Evolutionary conservation across 2,113 vertebrate species (phyloP), one percentile per base, ranked within the genome.

Genomic region (Lasiurus cinereus): DNA sequence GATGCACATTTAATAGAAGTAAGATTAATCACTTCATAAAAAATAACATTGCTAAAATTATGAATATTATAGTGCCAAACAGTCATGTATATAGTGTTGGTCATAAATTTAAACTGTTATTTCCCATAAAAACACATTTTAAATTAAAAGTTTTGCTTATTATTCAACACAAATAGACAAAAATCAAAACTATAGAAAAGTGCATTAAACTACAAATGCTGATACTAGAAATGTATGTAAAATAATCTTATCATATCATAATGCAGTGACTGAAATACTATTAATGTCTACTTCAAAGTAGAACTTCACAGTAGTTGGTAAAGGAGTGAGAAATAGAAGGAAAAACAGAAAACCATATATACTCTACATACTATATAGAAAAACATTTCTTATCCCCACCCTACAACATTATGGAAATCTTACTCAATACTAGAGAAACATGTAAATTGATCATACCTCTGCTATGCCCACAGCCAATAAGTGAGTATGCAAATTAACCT

Each of bases 11-110:
- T 33, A 96, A 33, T 5, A 72, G 43, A 86, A 96, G 62, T 4
- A 33, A 84, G 4, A 14, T 4, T 91, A 88, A 76, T 0, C 0
- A 88, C 29, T 74, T 79, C 5, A 92, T 31, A 93, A 76, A 76
- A 46, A 33, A 69, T 92, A 83, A 67, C 69, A 72, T 66, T 90
- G 83, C 0, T 90, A 36, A 87, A 73, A 29, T 93, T 96, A 94
- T 78, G 0, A 97, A 62, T 83, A 88, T 67, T 4, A 0, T 80
- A 86, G 8, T 43, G 43, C 15, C 79, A 18, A 72, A 64, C 54
- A 31, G 12, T 85, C 15, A 54, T 43, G 86, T 73, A 4, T 52
- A 80, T 16, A 80, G 5, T 0, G 2, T 72, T 90, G 46, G 21
- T 94, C 27, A 54, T 46, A 33, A 91, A 74, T 74, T 33, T 73